Percentiles rank a stretch among this genome's conserved stretches.
phyloP scores from a whole-genome alignment of 2,888 invertebrate genomes.

The Cephus rjabovi region DNA sequence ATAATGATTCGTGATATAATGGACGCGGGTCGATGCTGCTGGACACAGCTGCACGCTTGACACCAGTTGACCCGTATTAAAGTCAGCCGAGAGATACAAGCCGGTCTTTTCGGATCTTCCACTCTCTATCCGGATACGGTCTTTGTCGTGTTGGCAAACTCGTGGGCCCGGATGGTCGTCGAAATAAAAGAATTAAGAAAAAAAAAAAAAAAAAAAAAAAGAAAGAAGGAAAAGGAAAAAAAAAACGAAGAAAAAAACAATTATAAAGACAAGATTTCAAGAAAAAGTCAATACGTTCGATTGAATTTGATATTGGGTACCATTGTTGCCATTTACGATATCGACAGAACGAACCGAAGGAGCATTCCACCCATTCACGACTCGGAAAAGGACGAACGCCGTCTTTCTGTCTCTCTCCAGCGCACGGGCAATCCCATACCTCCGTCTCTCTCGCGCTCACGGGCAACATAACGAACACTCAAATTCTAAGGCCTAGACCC shows the following conservation, averaged over 20 bases:
- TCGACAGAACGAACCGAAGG: not conserved
- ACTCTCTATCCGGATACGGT: not conserved
- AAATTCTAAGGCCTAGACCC: not conserved
- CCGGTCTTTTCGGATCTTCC: not conserved
- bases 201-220: not conserved
- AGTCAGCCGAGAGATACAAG: not conserved
- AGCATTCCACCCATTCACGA: not conserved
- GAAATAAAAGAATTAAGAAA: not conserved
- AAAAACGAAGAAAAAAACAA: not conserved
- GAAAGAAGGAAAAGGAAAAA: not conserved
- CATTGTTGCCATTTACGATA: not conserved
- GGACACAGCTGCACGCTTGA: conserved; percentile 57
- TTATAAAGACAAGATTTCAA: not conserved
- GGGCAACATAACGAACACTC: not conserved
- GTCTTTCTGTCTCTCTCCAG: not conserved
- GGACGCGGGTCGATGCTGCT: conserved; percentile 20
- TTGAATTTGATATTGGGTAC: not conserved
- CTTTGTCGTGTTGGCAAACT: not conserved
- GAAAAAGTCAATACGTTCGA: not conserved
- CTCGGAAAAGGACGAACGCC: not conserved
- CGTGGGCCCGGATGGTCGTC: not conserved
- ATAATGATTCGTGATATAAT: conserved; percentile 42
- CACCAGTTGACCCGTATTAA: conserved; percentile 56
- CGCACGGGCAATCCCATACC: not conserved
- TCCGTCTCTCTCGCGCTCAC: not conserved